Evolutionary conservation across 2,797 vertebrate species (phyloP).

Genomic region (Austrolebias charrua): DNA sequence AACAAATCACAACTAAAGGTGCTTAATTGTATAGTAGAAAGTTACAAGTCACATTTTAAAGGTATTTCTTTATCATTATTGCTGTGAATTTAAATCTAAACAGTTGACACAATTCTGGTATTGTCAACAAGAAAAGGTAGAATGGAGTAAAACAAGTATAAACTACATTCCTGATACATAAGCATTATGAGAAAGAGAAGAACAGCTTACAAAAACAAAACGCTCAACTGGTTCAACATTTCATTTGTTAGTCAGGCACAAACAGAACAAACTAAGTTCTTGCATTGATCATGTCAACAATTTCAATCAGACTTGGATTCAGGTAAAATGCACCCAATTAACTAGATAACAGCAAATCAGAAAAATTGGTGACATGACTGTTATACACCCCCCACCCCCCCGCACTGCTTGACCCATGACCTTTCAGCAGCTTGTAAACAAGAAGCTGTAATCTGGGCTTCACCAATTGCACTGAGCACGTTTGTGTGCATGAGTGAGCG

Average conservation of each 20-base stretch:
- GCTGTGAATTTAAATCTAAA: neutral
- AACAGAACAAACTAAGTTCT: neutral
- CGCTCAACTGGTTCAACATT: no score
- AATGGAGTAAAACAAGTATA: neutral
- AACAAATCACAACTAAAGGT: conserved; percentile 9
- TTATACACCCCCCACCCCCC: conserved; percentile 19
- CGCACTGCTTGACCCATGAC: conserved; percentile 54
- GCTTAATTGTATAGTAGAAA: neutral
- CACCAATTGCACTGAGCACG: conserved; percentile 44
- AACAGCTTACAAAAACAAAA: neutral
- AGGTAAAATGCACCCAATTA: conserved; percentile 40
- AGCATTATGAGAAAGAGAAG: no score
- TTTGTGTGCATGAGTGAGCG: conserved; percentile 23
- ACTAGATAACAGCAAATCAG: conserved; percentile 63
- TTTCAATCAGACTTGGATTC: conserved; percentile 40
- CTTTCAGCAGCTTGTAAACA: conserved; percentile 73
- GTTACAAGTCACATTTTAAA: no score
- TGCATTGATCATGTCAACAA: conserved; percentile 44
- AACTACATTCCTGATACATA: no score
- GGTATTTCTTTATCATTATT: no score
- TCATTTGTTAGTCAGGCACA: no score
- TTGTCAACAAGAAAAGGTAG: neutral
- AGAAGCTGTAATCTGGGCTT: conserved; percentile 69
- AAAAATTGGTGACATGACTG: conserved; percentile 63
- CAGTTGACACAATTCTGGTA: neutral